phyloP scores from a whole-genome alignment of 2,797 vertebrate species.

The Lithobates pipiens region DNA sequence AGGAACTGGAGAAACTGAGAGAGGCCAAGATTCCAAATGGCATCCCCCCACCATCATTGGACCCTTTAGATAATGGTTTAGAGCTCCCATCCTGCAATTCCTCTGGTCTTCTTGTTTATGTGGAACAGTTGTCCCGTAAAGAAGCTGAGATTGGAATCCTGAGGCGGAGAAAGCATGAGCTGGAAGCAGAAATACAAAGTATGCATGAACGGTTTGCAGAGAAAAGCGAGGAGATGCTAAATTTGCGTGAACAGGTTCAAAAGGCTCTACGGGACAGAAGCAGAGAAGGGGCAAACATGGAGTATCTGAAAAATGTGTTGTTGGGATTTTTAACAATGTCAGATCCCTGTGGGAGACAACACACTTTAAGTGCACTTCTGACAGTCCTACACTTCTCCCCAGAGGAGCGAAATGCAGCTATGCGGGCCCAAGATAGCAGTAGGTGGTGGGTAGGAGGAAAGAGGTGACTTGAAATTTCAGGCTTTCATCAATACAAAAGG shows the following conservation, averaged over 20 bases:
- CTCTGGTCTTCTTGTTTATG: slow-evolving; percentile 88
- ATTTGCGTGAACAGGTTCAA: slow-evolving; percentile 77
- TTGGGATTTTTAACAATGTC: slow-evolving; percentile 89
- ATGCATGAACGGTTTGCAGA: slow-evolving; percentile 81
- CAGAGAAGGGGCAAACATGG: slow-evolving; percentile 92
- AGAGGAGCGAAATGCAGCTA: slow-evolving; percentile 82
- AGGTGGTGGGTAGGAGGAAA: slow-evolving; percentile 83
- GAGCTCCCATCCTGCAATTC: slow-evolving; percentile 67
- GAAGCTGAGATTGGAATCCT: slow-evolving; percentile 83
- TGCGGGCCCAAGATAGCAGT: slow-evolving; percentile 74
- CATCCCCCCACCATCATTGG: neutral
- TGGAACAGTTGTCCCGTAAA: slow-evolving; percentile 90
- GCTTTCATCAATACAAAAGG: neutral
- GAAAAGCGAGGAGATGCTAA: slow-evolving; percentile 76
- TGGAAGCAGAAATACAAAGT: slow-evolving; percentile 83
- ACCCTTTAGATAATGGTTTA: slow-evolving; percentile 62
- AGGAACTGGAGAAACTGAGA: slow-evolving; percentile 86
- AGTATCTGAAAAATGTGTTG: slow-evolving; percentile 95
- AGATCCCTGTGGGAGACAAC: slow-evolving; percentile 85
- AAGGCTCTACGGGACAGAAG: slow-evolving; percentile 83
- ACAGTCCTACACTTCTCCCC: slow-evolving; percentile 95
- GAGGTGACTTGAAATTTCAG: slow-evolving; percentile 69
- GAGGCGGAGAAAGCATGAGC: slow-evolving; percentile 82
- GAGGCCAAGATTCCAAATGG: neutral
- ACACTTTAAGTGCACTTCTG: slow-evolving; percentile 90